These are phyloP conservation scores for Pyrocoelia pectoralis DNA, from an alignment of 2,888 invertebrate species.

Conservation along the genomic window DNA sequence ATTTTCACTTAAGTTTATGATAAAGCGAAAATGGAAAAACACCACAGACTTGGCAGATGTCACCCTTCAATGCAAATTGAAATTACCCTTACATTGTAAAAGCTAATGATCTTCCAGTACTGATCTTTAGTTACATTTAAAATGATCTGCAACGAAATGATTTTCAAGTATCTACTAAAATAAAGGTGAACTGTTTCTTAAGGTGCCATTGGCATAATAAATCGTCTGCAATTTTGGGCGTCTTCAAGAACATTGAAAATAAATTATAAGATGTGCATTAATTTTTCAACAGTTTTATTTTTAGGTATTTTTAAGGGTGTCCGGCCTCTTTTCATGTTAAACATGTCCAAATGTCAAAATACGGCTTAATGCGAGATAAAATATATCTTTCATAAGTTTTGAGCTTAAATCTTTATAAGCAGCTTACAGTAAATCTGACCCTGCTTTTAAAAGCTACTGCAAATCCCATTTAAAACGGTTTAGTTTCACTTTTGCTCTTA, in stretches of 20 bases:
- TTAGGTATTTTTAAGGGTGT: conserved; percentile 21
- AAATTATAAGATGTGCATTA: conserved; percentile 22
- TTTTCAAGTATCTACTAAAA: too few relatives aligned
- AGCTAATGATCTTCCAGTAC: too few relatives aligned
- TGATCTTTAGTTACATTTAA: too few relatives aligned
- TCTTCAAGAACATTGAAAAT: conserved; percentile 17
- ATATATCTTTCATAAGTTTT: conserved; percentile 27
- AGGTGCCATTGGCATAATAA: too few relatives aligned
- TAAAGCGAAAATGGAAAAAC: too few relatives aligned
- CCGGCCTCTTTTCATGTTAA: conserved; percentile 35
- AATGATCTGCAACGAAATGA: too few relatives aligned
- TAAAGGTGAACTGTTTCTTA: too few relatives aligned
- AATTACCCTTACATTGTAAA: too few relatives aligned
- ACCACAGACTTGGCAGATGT: too few relatives aligned
- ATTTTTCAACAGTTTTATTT: conserved; percentile 28
- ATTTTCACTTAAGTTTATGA: too few relatives aligned
- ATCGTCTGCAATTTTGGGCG: neutral
- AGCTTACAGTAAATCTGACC: conserved; percentile 18
- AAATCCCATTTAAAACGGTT: conserved; percentile 30
- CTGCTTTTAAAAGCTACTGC: conserved; percentile 26
- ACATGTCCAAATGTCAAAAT: conserved; percentile 39
- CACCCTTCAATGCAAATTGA: too few relatives aligned
- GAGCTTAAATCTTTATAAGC: conserved; percentile 27
- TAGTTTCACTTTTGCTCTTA: conserved; percentile 23
- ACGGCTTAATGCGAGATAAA: conserved; percentile 32